These are phyloP conservation scores for Promerops cafer DNA, from an alignment of 2,113 vertebrate genomes.

Conservation along the genomic window DNA sequence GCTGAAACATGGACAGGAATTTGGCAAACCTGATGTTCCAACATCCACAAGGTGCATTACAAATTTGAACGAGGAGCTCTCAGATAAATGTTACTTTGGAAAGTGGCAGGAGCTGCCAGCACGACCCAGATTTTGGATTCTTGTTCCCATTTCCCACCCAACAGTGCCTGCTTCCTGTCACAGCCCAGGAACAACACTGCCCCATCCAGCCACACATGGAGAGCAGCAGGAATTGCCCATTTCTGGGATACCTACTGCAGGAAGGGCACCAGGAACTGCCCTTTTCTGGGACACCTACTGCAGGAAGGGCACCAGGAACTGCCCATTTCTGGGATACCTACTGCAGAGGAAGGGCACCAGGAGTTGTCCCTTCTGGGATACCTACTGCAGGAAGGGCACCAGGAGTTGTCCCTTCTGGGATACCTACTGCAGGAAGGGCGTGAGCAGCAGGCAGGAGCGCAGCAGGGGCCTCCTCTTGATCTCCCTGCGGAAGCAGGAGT, in stretches of 20 bases:
- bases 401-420: neutral
- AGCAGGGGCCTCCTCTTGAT: conserved; percentile 93
- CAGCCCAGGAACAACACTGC: neutral
- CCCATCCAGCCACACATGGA: fast-evolving
- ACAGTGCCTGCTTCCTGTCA: neutral
- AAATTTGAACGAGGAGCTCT: neutral
- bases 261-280: neutral
- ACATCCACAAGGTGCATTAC: neutral
- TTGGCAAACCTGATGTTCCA: neutral
- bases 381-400: neutral
- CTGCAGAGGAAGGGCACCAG: neutral
- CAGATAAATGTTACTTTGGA: fast-evolving
- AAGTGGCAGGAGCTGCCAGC: neutral
- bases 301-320: conserved; percentile 69
- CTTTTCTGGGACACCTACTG: conserved; percentile 76
- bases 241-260: neutral
- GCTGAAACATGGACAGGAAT: neutral
- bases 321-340: neutral
- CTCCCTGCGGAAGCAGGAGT: conserved; percentile 88
- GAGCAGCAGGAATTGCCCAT: no score
- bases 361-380: neutral
- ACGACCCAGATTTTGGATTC: neutral
- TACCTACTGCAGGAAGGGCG: conserved; percentile 89
- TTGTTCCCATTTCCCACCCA: conserved; percentile 23
- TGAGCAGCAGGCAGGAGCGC: conserved; percentile 86